phyloP scores from a whole-genome alignment of 2,113 vertebrate species.

The Chloropsis hardwickii region DNA sequence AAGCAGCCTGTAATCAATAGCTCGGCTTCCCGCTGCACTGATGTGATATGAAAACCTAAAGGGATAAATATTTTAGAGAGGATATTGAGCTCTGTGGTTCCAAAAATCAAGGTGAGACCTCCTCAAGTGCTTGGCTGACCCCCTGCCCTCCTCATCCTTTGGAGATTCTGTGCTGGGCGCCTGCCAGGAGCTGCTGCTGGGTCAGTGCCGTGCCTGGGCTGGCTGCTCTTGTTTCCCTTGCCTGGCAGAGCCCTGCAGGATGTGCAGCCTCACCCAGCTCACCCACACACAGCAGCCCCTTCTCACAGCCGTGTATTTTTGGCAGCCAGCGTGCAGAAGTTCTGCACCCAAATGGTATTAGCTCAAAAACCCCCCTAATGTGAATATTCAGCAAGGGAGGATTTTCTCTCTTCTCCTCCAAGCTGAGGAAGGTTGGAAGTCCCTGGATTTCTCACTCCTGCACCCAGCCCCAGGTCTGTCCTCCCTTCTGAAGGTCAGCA shows the following conservation, averaged over 20 bases:
- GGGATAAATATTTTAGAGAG: background rate
- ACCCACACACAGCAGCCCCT: background rate
- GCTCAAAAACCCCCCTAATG: background rate
- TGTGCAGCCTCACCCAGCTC: background rate
- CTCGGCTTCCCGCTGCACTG: background rate
- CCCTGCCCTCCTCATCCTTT: background rate
- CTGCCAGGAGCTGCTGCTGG: background rate
- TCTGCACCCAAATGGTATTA: background rate
- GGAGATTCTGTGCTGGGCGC: background rate
- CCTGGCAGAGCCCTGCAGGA: background rate
- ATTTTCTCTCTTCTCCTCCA: background rate
- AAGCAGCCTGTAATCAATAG: background rate
- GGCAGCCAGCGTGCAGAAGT: background rate
- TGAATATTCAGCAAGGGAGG: background rate
- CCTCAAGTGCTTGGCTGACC: background rate
- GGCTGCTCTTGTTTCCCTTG: background rate
- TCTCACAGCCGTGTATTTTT: background rate
- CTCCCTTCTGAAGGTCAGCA: background rate
- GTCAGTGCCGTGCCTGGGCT: accelerated
- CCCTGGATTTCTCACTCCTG: background rate
- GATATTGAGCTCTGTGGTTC: background rate
- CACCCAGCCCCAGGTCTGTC: background rate
- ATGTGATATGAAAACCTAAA: background rate
- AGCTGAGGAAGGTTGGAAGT: background rate
- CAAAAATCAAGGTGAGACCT: background rate